Conservation (phyloP, 92 coral and sea anemone species). For the Zoanthus sansibaricus region DNA sequence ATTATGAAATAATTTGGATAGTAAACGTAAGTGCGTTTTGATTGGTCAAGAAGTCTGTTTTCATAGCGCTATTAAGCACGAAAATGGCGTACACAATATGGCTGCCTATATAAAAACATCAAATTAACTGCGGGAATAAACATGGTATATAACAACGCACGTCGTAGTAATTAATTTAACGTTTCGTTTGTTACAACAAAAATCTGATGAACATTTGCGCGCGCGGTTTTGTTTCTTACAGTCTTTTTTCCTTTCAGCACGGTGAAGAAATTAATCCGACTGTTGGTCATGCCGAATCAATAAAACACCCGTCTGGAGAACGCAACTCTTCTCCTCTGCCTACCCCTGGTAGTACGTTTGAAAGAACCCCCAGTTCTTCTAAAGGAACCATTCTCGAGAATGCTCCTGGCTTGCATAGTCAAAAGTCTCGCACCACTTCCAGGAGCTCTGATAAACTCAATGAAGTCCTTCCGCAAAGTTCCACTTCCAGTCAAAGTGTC, state of each 20-base stretch:
- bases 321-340: neutral
- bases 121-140: too few species aligned
- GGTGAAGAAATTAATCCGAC: neutral
- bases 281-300: neutral
- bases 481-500: neutral
- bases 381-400: neutral
- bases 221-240: neutral
- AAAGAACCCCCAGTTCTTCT: neutral
- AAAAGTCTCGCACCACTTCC: neutral
- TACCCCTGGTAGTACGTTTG: neutral
- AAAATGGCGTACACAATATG: too few species aligned
- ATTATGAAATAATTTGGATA: too few species aligned
- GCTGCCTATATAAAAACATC: too few species aligned
- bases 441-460: neutral
- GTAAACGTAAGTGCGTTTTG: too few species aligned
- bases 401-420: neutral
- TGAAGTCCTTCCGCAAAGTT: slow-evolving; percentile 10
- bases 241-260: neutral
- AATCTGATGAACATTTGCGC: too few species aligned
- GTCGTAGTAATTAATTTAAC: too few species aligned
- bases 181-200: too few species aligned
- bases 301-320: neutral
- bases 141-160: too few species aligned
- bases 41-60: too few species aligned
- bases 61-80: too few species aligned